Percentiles rank a stretch among this genome's conserved stretches.
phyloP scores from a whole-genome alignment of 2,113 vertebrate species.

The Ciconia maguari region DNA sequence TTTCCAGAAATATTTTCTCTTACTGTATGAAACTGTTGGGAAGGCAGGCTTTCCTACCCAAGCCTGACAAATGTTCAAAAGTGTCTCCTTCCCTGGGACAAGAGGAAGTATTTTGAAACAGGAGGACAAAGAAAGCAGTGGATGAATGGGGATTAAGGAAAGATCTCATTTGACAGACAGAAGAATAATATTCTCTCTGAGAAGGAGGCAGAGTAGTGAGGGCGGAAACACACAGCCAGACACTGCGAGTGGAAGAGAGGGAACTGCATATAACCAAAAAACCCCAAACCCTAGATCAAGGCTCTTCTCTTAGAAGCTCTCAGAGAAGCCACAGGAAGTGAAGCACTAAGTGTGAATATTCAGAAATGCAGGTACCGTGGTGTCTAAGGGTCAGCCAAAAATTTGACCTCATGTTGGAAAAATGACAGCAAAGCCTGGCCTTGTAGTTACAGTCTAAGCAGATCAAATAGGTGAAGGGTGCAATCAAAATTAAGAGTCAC shows the following conservation, averaged over 20 bases:
- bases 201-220: not conserved
- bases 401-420: not conserved
- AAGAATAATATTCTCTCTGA: not conserved
- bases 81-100: not conserved
- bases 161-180: not conserved
- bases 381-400: not conserved
- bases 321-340: not conserved
- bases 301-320: not conserved
- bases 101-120: not conserved
- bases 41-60: not conserved
- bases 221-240: not conserved
- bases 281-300: not conserved
- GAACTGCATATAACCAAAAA: not conserved
- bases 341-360: not conserved
- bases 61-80: not conserved
- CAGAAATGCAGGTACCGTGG: not conserved
- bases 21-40: not conserved
- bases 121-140: not conserved
- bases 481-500: not conserved
- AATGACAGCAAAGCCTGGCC: not conserved
- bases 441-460: not conserved
- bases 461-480: not conserved
- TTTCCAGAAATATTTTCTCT: not conserved
- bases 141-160: not conserved
- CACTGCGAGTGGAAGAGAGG: not conserved